These are phyloP conservation scores for Siniperca chuatsi DNA, from an alignment of 2,113 vertebrate genomes.

Conservation along the genomic window DNA sequence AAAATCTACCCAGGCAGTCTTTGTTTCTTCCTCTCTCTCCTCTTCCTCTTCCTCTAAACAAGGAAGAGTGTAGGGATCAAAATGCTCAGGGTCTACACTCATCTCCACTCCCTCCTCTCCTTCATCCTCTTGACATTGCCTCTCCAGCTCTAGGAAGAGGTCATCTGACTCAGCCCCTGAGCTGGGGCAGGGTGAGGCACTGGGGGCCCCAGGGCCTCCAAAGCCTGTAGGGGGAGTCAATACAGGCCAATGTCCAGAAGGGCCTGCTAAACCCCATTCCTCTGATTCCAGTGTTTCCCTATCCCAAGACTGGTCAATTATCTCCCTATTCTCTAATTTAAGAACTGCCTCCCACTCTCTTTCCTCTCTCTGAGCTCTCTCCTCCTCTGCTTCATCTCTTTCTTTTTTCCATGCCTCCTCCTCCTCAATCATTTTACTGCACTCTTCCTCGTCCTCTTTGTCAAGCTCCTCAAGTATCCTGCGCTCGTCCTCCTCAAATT, in stretches of 20 bases:
- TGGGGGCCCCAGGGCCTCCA: slow-evolving; percentile 74
- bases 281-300: slow-evolving; percentile 78
- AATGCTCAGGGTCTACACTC: slow-evolving; percentile 75
- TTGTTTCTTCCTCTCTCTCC: slow-evolving; percentile 52
- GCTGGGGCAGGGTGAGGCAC: slow-evolving; percentile 84
- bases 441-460: slow-evolving; percentile 61
- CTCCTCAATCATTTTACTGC: slow-evolving; percentile 33
- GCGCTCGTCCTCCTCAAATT: slow-evolving; percentile 96
- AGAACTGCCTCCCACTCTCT: slow-evolving; percentile 86
- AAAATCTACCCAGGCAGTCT: slow-evolving; percentile 32
- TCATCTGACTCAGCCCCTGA: slow-evolving; percentile 92
- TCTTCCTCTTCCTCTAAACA: slow-evolving; percentile 71
- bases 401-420: slow-evolving; percentile 81
- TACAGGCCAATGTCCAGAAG: slow-evolving; percentile 82
- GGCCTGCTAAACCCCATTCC: slow-evolving; percentile 77
- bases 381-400: slow-evolving; percentile 70
- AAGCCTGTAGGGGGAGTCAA: slow-evolving; percentile 85
- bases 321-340: slow-evolving; percentile 83
- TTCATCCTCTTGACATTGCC: slow-evolving; percentile 88
- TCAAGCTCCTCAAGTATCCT: slow-evolving; percentile 91
- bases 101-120: slow-evolving; percentile 69
- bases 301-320: slow-evolving; percentile 74
- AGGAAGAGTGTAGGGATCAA: slow-evolving; percentile 68
- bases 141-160: slow-evolving; percentile 95
- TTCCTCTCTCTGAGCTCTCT: slow-evolving; percentile 85